Base-by-base conservation (phyloP, 2,113 vertebrate species). In the Pitta sordida region DNA sequence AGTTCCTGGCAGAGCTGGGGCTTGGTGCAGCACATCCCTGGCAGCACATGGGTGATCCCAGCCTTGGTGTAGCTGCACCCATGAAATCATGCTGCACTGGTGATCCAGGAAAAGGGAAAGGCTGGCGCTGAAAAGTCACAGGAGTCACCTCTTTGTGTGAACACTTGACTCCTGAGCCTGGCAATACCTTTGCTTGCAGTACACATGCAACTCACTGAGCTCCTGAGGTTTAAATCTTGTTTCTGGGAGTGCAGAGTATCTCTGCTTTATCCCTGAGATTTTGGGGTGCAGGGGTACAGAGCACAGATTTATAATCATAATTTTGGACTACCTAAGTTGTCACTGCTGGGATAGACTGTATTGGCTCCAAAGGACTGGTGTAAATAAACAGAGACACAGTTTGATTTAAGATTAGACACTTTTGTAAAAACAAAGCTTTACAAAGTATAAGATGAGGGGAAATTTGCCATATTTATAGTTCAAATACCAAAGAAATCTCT, bases 361-460 rank as follows among this genome's bases (percentile, higher is more conserved):
- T 23, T 63, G 17, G 48, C 52, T 91, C 55, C 49, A 70, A 87
- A 92, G 75, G 24, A 77, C 53, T 91, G 74, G 36, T 73, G 8
- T 46, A 79, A 80, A 59, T 52, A 86, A 82, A 82, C 52, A 86
- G 62, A 91, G 48, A 55, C 64, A 74, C 14, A n/a, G 48, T 87
- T 74, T 90, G 84, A 94, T 94, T 86, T 86, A 90, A 88, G 87
- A 92, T 77, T 70, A 89, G 60, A 80, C 34, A 89, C 26, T 91
- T 96, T 49, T 91, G 91, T 73, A 80, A 83, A 92, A 96, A 94
- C 71, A 93, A 93, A 91, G 41, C 63, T 91, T 94, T 88, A 65
- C 70, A 95, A 92, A 94, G 60, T 43, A 65, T 37, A 92, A 93
- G 53, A 92, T 64, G 55, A 88, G 24, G 30, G 44, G 32, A 90